These are phyloP conservation scores for Aselliscus stoliczkanus DNA, from an alignment of 2,797 vertebrate genomes.

Conservation along the genomic window DNA sequence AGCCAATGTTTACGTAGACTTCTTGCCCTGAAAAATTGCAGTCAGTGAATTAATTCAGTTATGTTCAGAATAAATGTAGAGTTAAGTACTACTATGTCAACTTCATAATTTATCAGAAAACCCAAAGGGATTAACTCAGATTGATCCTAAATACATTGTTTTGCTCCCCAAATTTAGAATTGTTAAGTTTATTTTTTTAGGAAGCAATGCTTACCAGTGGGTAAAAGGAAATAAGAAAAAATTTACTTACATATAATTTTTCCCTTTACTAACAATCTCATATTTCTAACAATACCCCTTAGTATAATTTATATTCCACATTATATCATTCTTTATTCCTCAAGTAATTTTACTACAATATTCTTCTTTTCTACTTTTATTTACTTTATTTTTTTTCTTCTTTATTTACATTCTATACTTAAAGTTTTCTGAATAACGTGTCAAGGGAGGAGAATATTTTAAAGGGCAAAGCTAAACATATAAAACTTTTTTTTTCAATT, in stretches of 20 bases:
- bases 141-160: background rate
- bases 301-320: background rate
- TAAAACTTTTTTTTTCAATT: background rate
- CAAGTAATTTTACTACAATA: background rate
- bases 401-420: background rate
- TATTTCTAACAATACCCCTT: background rate
- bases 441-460: background rate
- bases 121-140: background rate
- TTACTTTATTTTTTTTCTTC: background rate
- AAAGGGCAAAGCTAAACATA: background rate
- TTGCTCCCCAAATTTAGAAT: background rate
- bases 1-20: slow-evolving; percentile 22
- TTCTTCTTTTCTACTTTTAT: background rate
- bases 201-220: background rate
- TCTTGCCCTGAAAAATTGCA: background rate
- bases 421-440: background rate
- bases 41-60: slow-evolving; percentile 43
- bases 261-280: background rate
- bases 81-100: background rate
- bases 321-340: background rate
- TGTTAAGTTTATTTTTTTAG: background rate
- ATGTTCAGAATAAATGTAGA: slow-evolving; percentile 29
- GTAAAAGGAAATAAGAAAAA: background rate
- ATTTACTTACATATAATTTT: background rate
- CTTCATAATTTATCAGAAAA: slow-evolving; percentile 32